Conservation (phyloP, 2,797 vertebrate species). For the Centroberyx gerrardi region DNA sequence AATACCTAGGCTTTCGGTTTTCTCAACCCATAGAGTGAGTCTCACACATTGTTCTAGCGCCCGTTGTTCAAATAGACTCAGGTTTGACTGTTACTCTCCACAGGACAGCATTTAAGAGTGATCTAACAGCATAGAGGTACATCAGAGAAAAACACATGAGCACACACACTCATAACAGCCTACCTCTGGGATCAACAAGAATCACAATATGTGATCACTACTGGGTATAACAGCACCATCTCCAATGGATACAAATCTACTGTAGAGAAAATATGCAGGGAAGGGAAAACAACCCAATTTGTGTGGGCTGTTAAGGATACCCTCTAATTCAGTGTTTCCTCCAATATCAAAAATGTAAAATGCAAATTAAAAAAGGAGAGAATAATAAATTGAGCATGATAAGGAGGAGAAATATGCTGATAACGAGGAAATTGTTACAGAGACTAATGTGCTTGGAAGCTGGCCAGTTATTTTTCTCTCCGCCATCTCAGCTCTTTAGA, state of each 20-base stretch:
- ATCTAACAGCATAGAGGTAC: conserved; percentile 24
- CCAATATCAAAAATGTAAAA: conserved; percentile 60
- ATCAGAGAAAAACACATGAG: conserved; percentile 40
- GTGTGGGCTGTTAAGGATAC: conserved; percentile 57
- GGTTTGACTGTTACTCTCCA: conserved; percentile 35
- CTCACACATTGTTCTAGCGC: neutral
- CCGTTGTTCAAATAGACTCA: conserved; percentile 9
- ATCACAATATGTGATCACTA: conserved; percentile 48
- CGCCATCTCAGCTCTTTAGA: conserved; percentile 53
- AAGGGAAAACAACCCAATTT: conserved; percentile 58
- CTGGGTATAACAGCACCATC: conserved; percentile 41
- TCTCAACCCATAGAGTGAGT: neutral
- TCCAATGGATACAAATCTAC: conserved; percentile 51
- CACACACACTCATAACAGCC: conserved; percentile 30
- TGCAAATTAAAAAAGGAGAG: conserved; percentile 62
- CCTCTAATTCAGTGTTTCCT: conserved; percentile 64
- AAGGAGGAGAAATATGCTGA: conserved; percentile 76
- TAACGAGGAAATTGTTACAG: conserved; percentile 73
- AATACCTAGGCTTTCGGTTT: neutral
- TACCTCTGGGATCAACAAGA: conserved; percentile 52
- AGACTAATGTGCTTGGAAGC: conserved; percentile 73
- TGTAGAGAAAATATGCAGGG: conserved; percentile 44
- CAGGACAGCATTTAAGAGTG: conserved; percentile 35
- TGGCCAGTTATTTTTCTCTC: conserved; percentile 54
- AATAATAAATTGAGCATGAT: conserved; percentile 74